These are phyloP conservation scores for Cinclus mexicanus DNA, from an alignment of 2,113 vertebrate species.

Conservation along the genomic window DNA sequence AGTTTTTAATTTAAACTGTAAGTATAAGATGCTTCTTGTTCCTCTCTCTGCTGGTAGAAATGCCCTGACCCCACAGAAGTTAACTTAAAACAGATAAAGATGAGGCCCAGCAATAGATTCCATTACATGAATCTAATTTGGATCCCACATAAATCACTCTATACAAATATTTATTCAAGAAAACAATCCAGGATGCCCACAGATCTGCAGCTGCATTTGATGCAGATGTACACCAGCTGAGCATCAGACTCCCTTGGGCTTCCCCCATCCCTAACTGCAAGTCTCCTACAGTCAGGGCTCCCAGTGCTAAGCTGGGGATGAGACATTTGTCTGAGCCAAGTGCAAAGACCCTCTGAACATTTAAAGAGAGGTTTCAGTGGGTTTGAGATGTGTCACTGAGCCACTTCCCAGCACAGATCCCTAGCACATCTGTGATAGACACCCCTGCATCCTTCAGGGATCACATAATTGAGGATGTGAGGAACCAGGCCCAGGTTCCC, in stretches of 20 bases:
- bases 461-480: background rate
- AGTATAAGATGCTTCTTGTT: background rate
- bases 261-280: background rate
- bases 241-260: background rate
- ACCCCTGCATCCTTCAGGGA: background rate
- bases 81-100: background rate
- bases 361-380: background rate
- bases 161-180: background rate
- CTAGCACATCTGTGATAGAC: background rate
- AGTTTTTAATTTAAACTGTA: background rate
- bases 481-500: background rate
- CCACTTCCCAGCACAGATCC: background rate
- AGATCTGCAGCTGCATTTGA: background rate
- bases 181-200: background rate
- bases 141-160: background rate
- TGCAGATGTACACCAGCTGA: background rate
- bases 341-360: background rate
- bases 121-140: background rate
- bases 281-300: background rate
- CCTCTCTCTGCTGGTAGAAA: background rate
- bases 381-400: background rate
- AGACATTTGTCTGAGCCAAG: background rate
- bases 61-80: background rate
- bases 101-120: background rate
- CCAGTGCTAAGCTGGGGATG: background rate